A percentile compares a stretch with the other conserved stretches of the same genome.
phyloP scores from a whole-genome alignment of 2,888 invertebrate species.

The Drosophila prostipennis region DNA sequence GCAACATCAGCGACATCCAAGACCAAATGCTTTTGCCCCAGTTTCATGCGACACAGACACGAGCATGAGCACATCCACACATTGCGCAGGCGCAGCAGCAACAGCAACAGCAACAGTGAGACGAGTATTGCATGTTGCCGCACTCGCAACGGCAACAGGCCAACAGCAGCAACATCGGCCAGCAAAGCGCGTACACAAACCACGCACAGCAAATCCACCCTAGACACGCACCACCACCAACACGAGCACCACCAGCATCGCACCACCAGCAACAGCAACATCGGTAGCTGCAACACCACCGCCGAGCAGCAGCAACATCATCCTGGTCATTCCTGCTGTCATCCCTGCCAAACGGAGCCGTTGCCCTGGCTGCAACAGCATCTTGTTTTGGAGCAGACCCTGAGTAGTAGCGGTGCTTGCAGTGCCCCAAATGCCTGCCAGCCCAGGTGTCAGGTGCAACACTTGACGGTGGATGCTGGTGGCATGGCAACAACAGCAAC shows the following conservation, averaged over 20 bases:
- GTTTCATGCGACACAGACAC: slow-evolving; percentile 68
- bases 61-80: slow-evolving; percentile 53
- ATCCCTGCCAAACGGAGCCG: slow-evolving; percentile 80
- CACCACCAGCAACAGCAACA: slow-evolving; percentile 29
- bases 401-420: slow-evolving; percentile 57
- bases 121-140: slow-evolving; percentile 40
- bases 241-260: slow-evolving; percentile 22
- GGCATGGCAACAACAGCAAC: slow-evolving; percentile 37
- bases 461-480: slow-evolving; percentile 74
- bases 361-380: slow-evolving; percentile 84
- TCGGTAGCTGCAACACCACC: slow-evolving; percentile 27
- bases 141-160: slow-evolving; percentile 30
- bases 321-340: slow-evolving; percentile 47
- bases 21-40: slow-evolving; percentile 69
- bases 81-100: slow-evolving; percentile 40
- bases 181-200: slow-evolving; percentile 67
- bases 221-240: slow-evolving; percentile 69
- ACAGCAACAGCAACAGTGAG: slow-evolving; percentile 34
- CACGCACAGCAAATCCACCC: slow-evolving; percentile 61
- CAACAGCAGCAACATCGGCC: slow-evolving; percentile 28
- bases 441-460: slow-evolving; percentile 68
- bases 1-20: slow-evolving; percentile 42
- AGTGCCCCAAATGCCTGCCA: slow-evolving; percentile 59
- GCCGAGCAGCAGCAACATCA: slow-evolving; percentile 22
- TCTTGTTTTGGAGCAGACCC: slow-evolving; percentile 82